Evolutionary conservation across 1,140 invertebrate species (phyloP).

Genomic region (Stegodyphus mimosarum): DNA sequence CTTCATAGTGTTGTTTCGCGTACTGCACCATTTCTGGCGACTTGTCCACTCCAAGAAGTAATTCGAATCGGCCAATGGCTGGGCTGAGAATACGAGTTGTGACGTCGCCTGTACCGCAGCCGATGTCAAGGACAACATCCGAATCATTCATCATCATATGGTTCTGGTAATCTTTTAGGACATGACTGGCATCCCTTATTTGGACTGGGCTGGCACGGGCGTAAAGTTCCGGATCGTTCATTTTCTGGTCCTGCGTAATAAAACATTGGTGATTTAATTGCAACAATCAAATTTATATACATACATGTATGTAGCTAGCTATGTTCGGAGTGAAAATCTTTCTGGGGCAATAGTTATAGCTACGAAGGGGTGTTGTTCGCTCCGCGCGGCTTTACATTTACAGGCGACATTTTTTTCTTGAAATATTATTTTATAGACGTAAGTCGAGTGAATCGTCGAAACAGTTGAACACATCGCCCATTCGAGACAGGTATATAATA

Average conservation of each 20-base stretch:
- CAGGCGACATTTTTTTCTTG: too few species aligned
- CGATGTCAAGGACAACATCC: slow-evolving; percentile 78
- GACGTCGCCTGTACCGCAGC: slow-evolving; percentile 82
- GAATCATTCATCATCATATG: slow-evolving; percentile 68
- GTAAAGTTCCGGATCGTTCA: slow-evolving; percentile 77
- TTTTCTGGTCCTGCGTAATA: slow-evolving; percentile 63
- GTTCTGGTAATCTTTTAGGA: slow-evolving; percentile 75
- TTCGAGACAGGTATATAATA: too few species aligned
- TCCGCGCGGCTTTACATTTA: too few species aligned
- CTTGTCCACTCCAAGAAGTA: slow-evolving; percentile 26
- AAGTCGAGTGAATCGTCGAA: too few species aligned
- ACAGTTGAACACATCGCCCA: too few species aligned
- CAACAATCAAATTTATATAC: too few species aligned
- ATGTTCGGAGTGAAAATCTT: too few species aligned
- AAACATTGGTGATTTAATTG: too few species aligned
- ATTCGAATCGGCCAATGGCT: slow-evolving; percentile 15
- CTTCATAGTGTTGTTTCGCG: slow-evolving; percentile 70
- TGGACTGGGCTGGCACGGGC: slow-evolving; percentile 76
- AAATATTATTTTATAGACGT: too few species aligned
- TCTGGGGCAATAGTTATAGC: too few species aligned
- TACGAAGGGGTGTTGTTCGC: too few species aligned
- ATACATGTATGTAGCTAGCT: too few species aligned
- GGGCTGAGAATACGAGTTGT: slow-evolving; percentile 77
- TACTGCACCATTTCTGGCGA: slow-evolving; percentile 70
- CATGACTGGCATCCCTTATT: slow-evolving; percentile 75